Conservation (phyloP, 2,888 invertebrate species). For the Laspeyria flexula region DNA sequence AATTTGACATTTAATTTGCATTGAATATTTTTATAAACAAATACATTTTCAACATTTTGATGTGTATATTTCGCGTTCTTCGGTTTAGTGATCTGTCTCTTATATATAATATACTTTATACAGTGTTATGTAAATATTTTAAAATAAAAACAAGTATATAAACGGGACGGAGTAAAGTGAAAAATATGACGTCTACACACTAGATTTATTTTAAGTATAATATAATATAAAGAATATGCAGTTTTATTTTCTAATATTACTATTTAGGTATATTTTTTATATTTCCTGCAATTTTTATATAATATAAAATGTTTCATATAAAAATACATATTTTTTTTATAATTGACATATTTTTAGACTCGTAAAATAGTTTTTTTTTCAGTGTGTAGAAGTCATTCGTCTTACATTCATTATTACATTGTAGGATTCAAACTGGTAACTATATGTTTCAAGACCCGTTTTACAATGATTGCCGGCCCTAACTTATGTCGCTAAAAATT, state of each 20-base stretch:
- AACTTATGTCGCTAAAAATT: conserved; percentile 27
- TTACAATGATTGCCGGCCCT: conserved; percentile 62
- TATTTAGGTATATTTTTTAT: not conserved
- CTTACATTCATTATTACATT: conserved; percentile 54
- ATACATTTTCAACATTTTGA: conserved; percentile 19
- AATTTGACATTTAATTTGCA: no score
- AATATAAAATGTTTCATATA: conserved; percentile 8
- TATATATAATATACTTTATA: conserved; percentile 9
- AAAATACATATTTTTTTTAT: conserved; percentile 13
- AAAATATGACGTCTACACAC: conserved; percentile 61
- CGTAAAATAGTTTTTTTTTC: conserved; percentile 1
- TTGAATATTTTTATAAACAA: no score
- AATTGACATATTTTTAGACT: conserved; percentile 4
- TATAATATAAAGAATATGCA: conserved; percentile 2
- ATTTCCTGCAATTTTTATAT: conserved; percentile 1
- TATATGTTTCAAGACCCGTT: conserved; percentile 82
- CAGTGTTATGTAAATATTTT: conserved; percentile 17
- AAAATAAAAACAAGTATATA: conserved; percentile 59
- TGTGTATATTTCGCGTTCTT: conserved; percentile 30
- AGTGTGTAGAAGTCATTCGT: conserved; percentile 55
- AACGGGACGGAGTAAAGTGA: conserved; percentile 67
- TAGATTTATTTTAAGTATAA: conserved; percentile 5
- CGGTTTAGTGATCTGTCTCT: conserved; percentile 17
- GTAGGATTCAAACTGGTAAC: conserved; percentile 82
- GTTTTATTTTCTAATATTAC: conserved; percentile 6